Evolutionary conservation across 2,888 invertebrate genomes (phyloP).

Genomic region (Tortrix viridana): DNA sequence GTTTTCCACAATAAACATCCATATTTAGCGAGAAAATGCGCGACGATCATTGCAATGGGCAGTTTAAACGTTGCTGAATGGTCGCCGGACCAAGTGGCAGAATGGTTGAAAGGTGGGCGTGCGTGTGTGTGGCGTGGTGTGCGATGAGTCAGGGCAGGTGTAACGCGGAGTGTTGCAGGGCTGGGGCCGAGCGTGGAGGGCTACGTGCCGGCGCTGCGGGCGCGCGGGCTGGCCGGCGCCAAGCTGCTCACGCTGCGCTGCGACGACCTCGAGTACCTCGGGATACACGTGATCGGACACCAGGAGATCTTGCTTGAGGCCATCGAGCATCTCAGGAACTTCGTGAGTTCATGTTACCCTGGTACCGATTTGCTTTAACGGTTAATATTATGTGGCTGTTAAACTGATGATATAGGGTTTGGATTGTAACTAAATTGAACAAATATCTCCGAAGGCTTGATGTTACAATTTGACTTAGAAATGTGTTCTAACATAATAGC

Average conservation of each 20-base stretch:
- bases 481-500: too few relatives aligned
- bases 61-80: slow-evolving; percentile 90
- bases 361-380: neutral
- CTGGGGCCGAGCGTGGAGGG: slow-evolving; percentile 90
- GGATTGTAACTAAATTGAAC: too few relatives aligned
- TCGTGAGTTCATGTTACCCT: slow-evolving; percentile 84
- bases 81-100: slow-evolving; percentile 95
- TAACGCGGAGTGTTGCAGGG: slow-evolving; percentile 77
- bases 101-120: slow-evolving; percentile 92
- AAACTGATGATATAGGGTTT: neutral
- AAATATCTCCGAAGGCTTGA: too few relatives aligned
- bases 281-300: slow-evolving; percentile 94
- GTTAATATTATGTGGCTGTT: neutral
- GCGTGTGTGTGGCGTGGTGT: slow-evolving; percentile 35
- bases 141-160: slow-evolving; percentile 54
- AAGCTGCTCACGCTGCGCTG: slow-evolving; percentile 93
- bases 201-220: slow-evolving; percentile 91
- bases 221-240: slow-evolving; percentile 92
- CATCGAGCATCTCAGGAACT: slow-evolving; percentile 94
- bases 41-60: slow-evolving; percentile 57
- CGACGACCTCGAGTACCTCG: slow-evolving; percentile 94
- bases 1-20: slow-evolving; percentile 44
- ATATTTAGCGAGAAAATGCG: slow-evolving; percentile 54
- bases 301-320: slow-evolving; percentile 97
- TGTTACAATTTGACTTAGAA: too few relatives aligned